Conservation (phyloP, 2,113 vertebrate species). For the Engystomops pustulosus region DNA sequence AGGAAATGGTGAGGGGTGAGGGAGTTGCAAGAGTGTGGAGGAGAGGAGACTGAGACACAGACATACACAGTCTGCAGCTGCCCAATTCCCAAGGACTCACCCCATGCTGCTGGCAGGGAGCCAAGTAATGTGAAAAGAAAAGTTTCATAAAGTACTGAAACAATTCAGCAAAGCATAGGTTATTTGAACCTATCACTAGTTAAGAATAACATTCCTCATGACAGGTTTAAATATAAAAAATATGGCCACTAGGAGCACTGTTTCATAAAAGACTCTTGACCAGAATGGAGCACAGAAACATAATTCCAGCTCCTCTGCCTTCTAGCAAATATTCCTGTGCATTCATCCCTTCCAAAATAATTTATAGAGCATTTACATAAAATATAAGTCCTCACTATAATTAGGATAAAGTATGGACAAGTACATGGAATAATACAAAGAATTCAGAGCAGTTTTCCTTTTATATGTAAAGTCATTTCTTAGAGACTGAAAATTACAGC, state of each 20-base stretch:
- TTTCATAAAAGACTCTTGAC: background rate
- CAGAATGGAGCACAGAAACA: background rate
- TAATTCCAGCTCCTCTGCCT: background rate
- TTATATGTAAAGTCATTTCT: constrained; percentile 32
- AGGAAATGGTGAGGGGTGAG: too few relatives aligned
- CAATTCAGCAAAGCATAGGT: too few relatives aligned
- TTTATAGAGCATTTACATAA: background rate
- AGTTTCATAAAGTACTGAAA: too few relatives aligned
- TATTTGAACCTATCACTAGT: too few relatives aligned
- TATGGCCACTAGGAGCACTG: background rate
- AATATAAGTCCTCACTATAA: constrained; percentile 6
- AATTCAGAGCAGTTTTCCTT: constrained; percentile 12
- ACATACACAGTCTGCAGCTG: too few relatives aligned
- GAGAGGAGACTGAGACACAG: too few relatives aligned
- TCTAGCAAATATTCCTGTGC: background rate
- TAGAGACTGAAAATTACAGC: background rate
- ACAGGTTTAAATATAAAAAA: background rate
- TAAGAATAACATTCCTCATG: too few relatives aligned
- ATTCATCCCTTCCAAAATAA: background rate
- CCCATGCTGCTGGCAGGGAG: too few relatives aligned
- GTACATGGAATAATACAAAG: background rate
- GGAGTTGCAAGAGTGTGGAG: too few relatives aligned
- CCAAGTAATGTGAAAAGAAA: too few relatives aligned
- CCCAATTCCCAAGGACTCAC: too few relatives aligned
- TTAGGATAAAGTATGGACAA: constrained; percentile 14